Percentiles rank a stretch among this genome's conserved stretches.
Evolutionary conservation across 1,140 invertebrate species (phyloP).

Genomic region (Fopius arisanus): DNA sequence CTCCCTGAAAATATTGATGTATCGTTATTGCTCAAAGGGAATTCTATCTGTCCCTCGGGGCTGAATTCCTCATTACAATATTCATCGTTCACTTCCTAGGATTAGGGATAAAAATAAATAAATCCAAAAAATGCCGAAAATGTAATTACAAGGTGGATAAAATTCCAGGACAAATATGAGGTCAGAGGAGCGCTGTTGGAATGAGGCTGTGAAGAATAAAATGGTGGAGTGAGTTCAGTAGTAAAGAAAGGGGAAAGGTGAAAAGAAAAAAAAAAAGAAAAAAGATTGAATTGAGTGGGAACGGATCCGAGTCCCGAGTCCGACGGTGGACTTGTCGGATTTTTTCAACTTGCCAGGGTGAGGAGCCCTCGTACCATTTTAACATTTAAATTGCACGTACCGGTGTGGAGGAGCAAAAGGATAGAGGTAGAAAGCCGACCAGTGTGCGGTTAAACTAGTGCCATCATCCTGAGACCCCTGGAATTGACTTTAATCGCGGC

Average conservation of each 20-base stretch:
- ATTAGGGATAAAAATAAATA: too few species aligned
- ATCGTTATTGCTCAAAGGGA: too few species aligned
- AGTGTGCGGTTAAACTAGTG: not conserved
- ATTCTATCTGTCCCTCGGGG: too few species aligned
- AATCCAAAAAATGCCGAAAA: not conserved
- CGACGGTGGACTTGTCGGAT: not conserved
- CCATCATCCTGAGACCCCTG: not conserved
- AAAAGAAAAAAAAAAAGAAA: not conserved
- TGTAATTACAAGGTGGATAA: not conserved
- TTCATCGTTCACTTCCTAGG: too few species aligned
- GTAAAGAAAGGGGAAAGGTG: not conserved
- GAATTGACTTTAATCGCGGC: constrained; percentile 15
- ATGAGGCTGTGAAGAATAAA: not conserved
- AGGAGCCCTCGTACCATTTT: not conserved
- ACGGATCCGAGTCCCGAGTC: constrained; percentile 7
- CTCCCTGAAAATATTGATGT: too few species aligned
- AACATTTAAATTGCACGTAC: constrained; percentile 12
- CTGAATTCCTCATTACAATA: too few species aligned
- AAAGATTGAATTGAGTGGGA: not conserved
- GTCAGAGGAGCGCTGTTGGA: not conserved
- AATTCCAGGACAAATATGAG: constrained; percentile 9
- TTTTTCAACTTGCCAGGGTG: not conserved
- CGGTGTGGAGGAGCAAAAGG: not conserved
- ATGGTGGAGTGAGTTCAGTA: not conserved
- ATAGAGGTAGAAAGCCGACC: not conserved